Base-by-base conservation (phyloP, 2,888 invertebrate genomes). In the Nasonia oneida region DNA sequence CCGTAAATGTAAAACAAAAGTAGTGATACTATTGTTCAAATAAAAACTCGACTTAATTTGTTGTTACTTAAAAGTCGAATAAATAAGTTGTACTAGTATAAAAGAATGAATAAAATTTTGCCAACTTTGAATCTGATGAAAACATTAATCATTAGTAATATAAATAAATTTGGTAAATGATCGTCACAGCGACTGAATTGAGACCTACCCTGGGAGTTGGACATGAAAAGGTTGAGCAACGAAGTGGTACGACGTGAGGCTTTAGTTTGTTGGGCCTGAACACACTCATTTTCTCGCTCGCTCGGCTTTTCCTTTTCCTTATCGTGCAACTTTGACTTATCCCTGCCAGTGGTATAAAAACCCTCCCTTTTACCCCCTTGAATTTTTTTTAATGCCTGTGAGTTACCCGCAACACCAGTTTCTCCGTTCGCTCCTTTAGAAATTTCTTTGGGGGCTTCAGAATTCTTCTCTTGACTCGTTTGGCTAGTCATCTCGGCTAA, bases 161-260 rank as follows among this genome's bases (percentile, higher is more conserved):
- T 15, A 73, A 37, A 77, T 75, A 74, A 86, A 86, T 81, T 83
- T 47, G 23, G 53, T 23, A 61, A 80, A 53, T 42, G 61, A 70
- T 83, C 61, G 74, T 74, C 57, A 67, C 73, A 71, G 82, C 84
- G 53, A 80, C 53, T 83, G 83, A 85, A 74, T 53, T 87, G 81
- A 67, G 85, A 92, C 94, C 95, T 98, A 96, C 97, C 98, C 96
- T 97, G 98, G 95, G 98, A 97, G 95, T 97, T 98, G 94, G 98
- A 97, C 95, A 98, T 97, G 95, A 98, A 98, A 95, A 98, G 96
- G 96, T 98, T 98, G 94, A 98, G 96, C 94, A 98, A 96, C 94
- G 98, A 98, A 94, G 98, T 98, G 94, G 98, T 97, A 95, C 98
- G 97, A 94, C 98, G 97, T 94, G 97, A 97, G 94, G 97, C 96